A percentile compares a stretch with the other conserved stretches of the same genome.
phyloP scores from a whole-genome alignment of 64 coral and sea anemone genomes.

The Cladopsammia gracilis region DNA sequence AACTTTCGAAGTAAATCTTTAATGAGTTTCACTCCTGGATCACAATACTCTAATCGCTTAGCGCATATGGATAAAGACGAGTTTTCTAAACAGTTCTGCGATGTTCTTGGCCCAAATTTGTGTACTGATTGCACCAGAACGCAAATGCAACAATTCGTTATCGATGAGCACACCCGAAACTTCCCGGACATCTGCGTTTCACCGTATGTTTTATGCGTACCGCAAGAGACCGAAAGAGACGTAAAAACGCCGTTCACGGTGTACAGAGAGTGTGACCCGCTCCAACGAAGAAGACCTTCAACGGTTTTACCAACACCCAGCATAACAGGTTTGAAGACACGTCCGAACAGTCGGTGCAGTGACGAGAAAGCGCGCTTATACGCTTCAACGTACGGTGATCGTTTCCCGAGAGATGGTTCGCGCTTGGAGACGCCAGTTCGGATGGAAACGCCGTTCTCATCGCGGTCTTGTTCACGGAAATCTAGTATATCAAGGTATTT shows the following conservation, averaged over 20 bases:
- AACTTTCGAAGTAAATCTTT: not conserved
- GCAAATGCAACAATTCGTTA: conserved; percentile 28
- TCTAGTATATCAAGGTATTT: conserved; percentile 35
- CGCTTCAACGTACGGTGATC: too few relatives aligned
- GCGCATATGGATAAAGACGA: conserved; percentile 20
- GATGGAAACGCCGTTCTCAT: not conserved
- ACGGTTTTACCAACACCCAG: not conserved
- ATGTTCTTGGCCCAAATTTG: conserved; percentile 59
- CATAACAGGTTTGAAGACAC: not conserved
- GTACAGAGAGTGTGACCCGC: conserved; percentile 38
- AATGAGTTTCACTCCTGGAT: not conserved
- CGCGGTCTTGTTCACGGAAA: conserved; percentile 1
- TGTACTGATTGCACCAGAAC: conserved; percentile 48
- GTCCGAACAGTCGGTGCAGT: conserved; percentile 15
- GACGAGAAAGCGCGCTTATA: not conserved
- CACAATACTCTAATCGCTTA: conserved; percentile 5
- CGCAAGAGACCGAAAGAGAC: conserved; percentile 37
- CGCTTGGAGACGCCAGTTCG: not conserved
- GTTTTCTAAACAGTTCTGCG: conserved; percentile 63
- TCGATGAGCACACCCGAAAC: conserved; percentile 16
- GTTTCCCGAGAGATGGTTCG: not conserved
- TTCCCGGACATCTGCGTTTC: conserved; percentile 70
- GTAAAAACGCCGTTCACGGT: conserved; percentile 5
- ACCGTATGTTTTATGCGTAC: conserved; percentile 57
- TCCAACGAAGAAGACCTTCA: conserved; percentile 29